Base-by-base conservation (phyloP, 2,113 vertebrate genomes). In the Chaetura pelagica region DNA sequence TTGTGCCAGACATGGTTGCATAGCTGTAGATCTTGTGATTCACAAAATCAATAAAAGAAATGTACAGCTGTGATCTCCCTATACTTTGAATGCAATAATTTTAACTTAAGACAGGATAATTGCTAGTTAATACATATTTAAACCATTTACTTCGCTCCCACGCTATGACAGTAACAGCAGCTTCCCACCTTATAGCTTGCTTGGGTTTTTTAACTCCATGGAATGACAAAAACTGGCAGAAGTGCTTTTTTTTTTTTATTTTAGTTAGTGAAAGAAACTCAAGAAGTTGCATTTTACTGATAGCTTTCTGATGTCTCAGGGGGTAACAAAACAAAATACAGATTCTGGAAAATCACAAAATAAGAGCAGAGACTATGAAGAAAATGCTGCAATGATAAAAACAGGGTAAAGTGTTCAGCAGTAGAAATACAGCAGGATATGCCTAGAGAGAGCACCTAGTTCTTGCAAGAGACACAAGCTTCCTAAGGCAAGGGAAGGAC, bases 41-140 rank as follows among this genome's bases (percentile, higher is more conserved):
- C 12, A 3, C 80, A 91, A 91, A 92, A 94, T 92, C 76, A 87
- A 24, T 76, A 42, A 58, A 82, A 78, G 14, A 75, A 72, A 42
- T 3, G 4, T n/a, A 54, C 24, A 89, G 44, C 24, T 89, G 46
- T 90, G 55, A 84, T 78, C 44, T 83, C 30, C 23, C n/a, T 71
- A 5, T 87, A 85, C 67, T 85, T 49, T 89, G 44, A 87, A 85
- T 17, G 22, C 8, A 96, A 64, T 55, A 87, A 80, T 80, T 95
- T 96, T 73, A 89, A 74, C 49, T 55, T 68, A 83, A 96, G n/a
- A 7, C 24, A 57, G n/a, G 38, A 13, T 80, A 95, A 95, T 77
- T 96, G 46, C 52, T 89, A 58, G 48, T 74, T 95, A 92, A 95
- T 64, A 72, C 49, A 55, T 42, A 81, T 57, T 84, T 80, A 89